Evolutionary conservation across 2,888 invertebrate genomes (phyloP).

Genomic region (Cryptophagus acutangulus): DNA sequence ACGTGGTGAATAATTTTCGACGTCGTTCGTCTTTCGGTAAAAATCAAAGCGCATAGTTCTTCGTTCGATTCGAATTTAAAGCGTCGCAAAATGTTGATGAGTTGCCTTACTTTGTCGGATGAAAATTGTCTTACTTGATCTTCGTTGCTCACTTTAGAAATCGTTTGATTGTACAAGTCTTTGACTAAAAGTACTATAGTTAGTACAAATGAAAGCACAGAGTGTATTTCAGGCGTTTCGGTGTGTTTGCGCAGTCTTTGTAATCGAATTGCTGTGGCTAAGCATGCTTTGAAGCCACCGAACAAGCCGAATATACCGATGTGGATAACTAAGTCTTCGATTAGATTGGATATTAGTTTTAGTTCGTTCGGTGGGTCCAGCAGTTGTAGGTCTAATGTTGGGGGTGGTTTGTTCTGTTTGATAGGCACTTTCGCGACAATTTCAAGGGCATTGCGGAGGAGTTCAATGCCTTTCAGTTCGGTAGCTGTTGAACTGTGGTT

Average conservation of each 20-base stretch:
- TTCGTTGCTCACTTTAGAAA: slow-evolving; percentile 48
- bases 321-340: slow-evolving; percentile 42
- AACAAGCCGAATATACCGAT: slow-evolving; percentile 54
- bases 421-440: slow-evolving; percentile 25
- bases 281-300: slow-evolving; percentile 56
- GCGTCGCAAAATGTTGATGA: slow-evolving; percentile 59
- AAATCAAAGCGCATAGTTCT: slow-evolving; percentile 64
- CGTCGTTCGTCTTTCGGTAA: slow-evolving; percentile 67
- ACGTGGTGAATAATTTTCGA: slow-evolving; percentile 71
- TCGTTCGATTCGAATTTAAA: slow-evolving; percentile 50
- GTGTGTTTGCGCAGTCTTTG: slow-evolving; percentile 51
- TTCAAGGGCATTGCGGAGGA: slow-evolving; percentile 22
- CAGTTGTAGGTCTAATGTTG: slow-evolving; percentile 23
- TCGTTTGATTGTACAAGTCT: slow-evolving; percentile 50
- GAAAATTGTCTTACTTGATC: slow-evolving; percentile 56
- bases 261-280: slow-evolving; percentile 58
- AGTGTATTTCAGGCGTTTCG: slow-evolving; percentile 21
- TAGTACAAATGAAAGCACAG: slow-evolving; percentile 39
- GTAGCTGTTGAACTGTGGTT: slow-evolving; percentile 7
- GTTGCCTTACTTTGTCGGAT: slow-evolving; percentile 54
- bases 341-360: slow-evolving; percentile 32
- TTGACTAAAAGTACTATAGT: slow-evolving; percentile 50
- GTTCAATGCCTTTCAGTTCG: slow-evolving; percentile 19
- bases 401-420: slow-evolving; percentile 7
- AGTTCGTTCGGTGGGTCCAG: slow-evolving; percentile 34